phyloP scores from a whole-genome alignment of 2,888 invertebrate species.

The Tenthredo livida region DNA sequence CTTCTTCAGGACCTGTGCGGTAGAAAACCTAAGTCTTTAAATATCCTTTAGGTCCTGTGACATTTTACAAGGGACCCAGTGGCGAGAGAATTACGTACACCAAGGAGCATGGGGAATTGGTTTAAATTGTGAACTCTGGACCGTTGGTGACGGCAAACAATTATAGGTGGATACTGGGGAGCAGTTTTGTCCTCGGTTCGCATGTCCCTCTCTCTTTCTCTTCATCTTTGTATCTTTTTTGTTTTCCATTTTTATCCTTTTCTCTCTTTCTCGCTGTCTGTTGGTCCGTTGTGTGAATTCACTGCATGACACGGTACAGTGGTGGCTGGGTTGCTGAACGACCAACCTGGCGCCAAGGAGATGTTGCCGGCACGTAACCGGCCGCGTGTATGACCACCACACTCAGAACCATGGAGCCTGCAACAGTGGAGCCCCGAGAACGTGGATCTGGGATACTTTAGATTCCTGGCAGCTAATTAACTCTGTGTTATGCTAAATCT shows the following conservation, averaged over 20 bases:
- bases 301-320: conserved; percentile 42
- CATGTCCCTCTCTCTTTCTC: conserved; percentile 28
- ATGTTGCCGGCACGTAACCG: conserved; percentile 69
- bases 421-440: background rate
- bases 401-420: conserved; percentile 34
- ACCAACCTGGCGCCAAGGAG: conserved; percentile 74
- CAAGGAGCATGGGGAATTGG: conserved; percentile 37
- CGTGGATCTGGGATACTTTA: conserved; percentile 68
- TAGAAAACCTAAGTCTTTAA: conserved; percentile 31
- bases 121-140: conserved; percentile 47
- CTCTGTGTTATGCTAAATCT: conserved; percentile 75
- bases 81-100: conserved; percentile 34
- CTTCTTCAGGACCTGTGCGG: background rate
- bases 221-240: background rate
- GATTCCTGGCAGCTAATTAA: conserved; percentile 76
- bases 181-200: conserved; percentile 46
- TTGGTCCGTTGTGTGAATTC: conserved; percentile 43
- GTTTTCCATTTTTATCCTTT: background rate
- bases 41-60: conserved; percentile 35
- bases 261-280: background rate
- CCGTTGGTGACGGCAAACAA: conserved; percentile 45
- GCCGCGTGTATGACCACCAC: conserved; percentile 55
- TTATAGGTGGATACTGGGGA: conserved; percentile 44
- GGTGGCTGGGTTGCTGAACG: conserved; percentile 63
- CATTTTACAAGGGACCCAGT: conserved; percentile 32